Evolutionary conservation across 1,140 invertebrate genomes (phyloP).

Genomic region (Sipha flava): DNA sequence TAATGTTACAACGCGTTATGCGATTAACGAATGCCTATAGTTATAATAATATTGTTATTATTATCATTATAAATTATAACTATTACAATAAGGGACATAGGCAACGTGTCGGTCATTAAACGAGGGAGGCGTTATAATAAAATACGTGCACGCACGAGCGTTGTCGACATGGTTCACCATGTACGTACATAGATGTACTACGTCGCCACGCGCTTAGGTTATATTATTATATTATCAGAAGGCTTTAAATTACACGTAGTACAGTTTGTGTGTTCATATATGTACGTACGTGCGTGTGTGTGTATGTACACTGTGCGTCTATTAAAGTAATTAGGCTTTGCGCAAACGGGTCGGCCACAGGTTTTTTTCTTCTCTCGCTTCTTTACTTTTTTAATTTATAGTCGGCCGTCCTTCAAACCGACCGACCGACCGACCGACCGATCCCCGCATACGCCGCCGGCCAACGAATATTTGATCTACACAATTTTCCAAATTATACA

Average conservation of each 20-base stretch:
- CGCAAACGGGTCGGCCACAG: background rate
- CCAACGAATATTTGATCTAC: slow-evolving; percentile 5
- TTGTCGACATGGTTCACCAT: background rate
- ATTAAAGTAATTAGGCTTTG: slow-evolving; percentile 32
- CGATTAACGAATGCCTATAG: background rate
- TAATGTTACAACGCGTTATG: background rate
- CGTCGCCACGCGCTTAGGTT: background rate
- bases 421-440: too few relatives aligned
- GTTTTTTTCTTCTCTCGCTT: background rate
- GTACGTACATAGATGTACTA: background rate
- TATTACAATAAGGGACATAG: background rate
- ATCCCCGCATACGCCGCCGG: background rate
- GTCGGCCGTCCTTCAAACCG: slow-evolving; percentile 17
- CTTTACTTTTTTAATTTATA: slow-evolving; percentile 13
- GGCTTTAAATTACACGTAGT: slow-evolving; percentile 6
- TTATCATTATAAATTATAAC: background rate
- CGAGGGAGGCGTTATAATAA: background rate
- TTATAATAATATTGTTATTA: background rate
- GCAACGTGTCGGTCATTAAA: background rate
- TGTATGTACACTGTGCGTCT: slow-evolving; percentile 7
- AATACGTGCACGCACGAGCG: slow-evolving; percentile 2
- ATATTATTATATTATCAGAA: background rate
- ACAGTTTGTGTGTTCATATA: too few relatives aligned
- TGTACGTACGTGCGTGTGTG: background rate
- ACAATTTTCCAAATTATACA: slow-evolving; percentile 6